phyloP scores from a whole-genome alignment of 1,140 invertebrate genomes.

The Anadara kagoshimensis region DNA sequence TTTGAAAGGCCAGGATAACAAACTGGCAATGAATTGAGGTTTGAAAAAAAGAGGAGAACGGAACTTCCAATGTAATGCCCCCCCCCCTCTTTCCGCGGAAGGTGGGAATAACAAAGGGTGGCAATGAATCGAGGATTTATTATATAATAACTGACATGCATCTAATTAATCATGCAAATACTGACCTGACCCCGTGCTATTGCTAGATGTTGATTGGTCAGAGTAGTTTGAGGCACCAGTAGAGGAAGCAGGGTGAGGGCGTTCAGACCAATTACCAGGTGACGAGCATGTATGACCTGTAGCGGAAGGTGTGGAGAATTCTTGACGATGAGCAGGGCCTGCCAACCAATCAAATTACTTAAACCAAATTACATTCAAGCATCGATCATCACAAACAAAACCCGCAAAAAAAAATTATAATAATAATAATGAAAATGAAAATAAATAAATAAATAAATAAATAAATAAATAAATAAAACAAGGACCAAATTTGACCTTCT shows the following conservation, averaged over 20 bases:
- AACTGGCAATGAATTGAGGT: too few species aligned
- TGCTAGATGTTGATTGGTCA: slow-evolving; percentile 52
- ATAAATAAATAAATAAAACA: too few species aligned
- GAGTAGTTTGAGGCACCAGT: slow-evolving; percentile 36
- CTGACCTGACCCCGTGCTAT: slow-evolving; percentile 56
- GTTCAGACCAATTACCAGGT: slow-evolving; percentile 51
- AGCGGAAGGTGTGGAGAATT: slow-evolving; percentile 31
- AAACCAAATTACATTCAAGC: slow-evolving; percentile 10
- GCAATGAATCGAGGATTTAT: too few species aligned
- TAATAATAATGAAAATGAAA: too few species aligned
- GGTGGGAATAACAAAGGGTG: too few species aligned
- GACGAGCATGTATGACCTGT: slow-evolving; percentile 43
- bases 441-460: too few species aligned
- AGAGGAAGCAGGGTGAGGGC: slow-evolving; percentile 29
- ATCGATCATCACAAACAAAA: slow-evolving; percentile 10
- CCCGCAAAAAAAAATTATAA: too few species aligned
- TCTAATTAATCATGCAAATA: not conserved
- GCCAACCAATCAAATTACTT: slow-evolving; percentile 41
- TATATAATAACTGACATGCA: slow-evolving; percentile 4
- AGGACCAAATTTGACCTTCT: too few species aligned
- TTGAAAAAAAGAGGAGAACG: too few species aligned
- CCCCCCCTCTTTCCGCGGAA: too few species aligned
- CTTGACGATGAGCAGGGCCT: slow-evolving; percentile 30
- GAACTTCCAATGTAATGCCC: too few species aligned
- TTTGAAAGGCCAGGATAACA: too few species aligned